Evolutionary conservation across 2,113 vertebrate species (phyloP).

Genomic region (Brachyhypopomus gauderio): DNA sequence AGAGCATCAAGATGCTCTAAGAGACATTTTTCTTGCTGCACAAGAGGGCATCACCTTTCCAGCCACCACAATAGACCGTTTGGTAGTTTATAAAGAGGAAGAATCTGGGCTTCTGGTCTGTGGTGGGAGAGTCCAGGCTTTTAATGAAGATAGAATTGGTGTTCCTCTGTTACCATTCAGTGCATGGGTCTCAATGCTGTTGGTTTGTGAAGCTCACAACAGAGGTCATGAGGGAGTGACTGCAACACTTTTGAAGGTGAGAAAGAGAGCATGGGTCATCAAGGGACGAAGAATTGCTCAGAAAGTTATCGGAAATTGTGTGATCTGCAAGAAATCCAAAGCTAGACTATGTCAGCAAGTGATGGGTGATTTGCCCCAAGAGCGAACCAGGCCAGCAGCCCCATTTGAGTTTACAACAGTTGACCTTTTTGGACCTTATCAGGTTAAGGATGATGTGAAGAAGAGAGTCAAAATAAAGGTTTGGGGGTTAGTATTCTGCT

Average conservation of each 20-base stretch:
- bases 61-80: constrained; percentile 33
- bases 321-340: constrained; percentile 18
- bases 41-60: constrained; percentile 27
- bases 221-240: constrained; percentile 18
- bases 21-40: constrained; percentile 8
- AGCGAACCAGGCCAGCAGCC: constrained; percentile 1
- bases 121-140: constrained; percentile 28
- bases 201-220: constrained; percentile 5
- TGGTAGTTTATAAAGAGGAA: constrained; percentile 26
- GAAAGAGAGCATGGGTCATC: constrained; percentile 40
- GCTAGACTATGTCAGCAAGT: constrained; percentile 11
- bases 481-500: constrained; percentile 44
- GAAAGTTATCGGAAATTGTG: constrained; percentile 21
- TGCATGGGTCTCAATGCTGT: background rate
- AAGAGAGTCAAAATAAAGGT: constrained; percentile 36
- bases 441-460: constrained; percentile 40
- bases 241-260: constrained; percentile 11
- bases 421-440: constrained; percentile 46
- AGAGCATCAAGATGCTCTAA: constrained; percentile 11
- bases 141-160: background rate
- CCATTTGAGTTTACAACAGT: constrained; percentile 45
- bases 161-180: background rate
- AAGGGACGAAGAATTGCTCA: constrained; percentile 25
- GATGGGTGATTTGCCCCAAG: constrained; percentile 33
- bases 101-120: constrained; percentile 27